These are phyloP conservation scores for Andricus quercusramuli DNA, from an alignment of 2,888 invertebrate species.

Conservation along the genomic window DNA sequence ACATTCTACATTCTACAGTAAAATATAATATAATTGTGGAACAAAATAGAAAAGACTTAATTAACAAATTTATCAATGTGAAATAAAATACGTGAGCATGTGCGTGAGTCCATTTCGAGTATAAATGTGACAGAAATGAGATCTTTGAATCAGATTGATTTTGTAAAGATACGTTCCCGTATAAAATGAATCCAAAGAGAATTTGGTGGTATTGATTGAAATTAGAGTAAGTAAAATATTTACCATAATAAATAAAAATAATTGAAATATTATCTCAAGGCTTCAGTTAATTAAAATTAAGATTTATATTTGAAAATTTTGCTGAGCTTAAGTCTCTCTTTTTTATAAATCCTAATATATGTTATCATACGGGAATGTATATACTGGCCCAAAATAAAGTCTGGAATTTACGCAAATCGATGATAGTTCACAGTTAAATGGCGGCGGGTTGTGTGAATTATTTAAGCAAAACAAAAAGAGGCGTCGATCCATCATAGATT, in stretches of 20 bases:
- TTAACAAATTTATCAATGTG: not conserved
- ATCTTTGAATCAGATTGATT: not conserved
- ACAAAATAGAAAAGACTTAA: not conserved
- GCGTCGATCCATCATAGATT: constrained; percentile 64
- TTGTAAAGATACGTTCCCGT: constrained; percentile 24
- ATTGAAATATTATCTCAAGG: not conserved
- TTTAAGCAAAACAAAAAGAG: constrained; percentile 56
- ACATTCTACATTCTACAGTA: too few species aligned
- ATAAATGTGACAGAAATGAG: constrained; percentile 6
- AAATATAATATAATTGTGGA: too few species aligned
- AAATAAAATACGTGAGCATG: constrained; percentile 23
- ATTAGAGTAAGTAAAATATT: not conserved
- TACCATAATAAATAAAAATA: not conserved
- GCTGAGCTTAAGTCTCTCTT: not conserved
- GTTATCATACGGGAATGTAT: constrained; percentile 15
- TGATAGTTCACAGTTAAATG: constrained; percentile 63
- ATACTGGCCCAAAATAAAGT: not conserved
- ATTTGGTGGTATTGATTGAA: not conserved
- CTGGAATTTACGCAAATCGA: constrained; percentile 56
- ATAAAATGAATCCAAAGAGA: not conserved
- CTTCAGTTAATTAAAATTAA: not conserved
- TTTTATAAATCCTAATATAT: not conserved
- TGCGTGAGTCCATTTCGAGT: not conserved
- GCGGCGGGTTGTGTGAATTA: constrained; percentile 58
- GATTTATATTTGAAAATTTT: not conserved